These are phyloP conservation scores for Cirrhinus mrigala DNA, from an alignment of 2,797 vertebrate species.

Conservation along the genomic window DNA sequence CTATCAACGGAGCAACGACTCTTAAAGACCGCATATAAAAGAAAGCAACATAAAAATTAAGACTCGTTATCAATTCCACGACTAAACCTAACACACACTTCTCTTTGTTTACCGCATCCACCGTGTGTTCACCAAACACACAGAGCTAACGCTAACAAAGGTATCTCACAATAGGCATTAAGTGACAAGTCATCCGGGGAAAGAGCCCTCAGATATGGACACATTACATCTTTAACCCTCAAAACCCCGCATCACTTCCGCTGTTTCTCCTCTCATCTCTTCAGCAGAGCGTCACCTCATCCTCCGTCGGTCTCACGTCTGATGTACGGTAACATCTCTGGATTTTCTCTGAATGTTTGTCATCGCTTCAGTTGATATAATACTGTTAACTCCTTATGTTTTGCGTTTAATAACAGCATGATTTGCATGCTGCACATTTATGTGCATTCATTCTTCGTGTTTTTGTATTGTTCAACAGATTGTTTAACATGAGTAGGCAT, in stretches of 20 bases:
- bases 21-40: conserved; percentile 47
- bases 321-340: conserved; percentile 48
- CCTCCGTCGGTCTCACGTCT: conserved; percentile 17
- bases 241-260: conserved; percentile 61
- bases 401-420: neutral
- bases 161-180: conserved; percentile 23
- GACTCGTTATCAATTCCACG: neutral
- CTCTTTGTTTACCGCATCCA: neutral
- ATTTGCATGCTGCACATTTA: neutral
- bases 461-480: conserved; percentile 10
- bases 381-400: neutral
- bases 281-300: conserved; percentile 42
- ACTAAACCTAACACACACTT: neutral
- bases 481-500: conserved; percentile 19
- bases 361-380: neutral
- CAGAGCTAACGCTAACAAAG: neutral
- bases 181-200: conserved; percentile 34
- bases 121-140: neutral
- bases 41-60: neutral
- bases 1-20: conserved; percentile 66
- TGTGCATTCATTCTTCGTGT: neutral
- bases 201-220: conserved; percentile 35
- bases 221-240: conserved; percentile 49
- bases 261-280: conserved; percentile 50
- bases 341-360: neutral